Base-by-base conservation (phyloP, 2,797 vertebrate species). In the Prionace glauca region DNA sequence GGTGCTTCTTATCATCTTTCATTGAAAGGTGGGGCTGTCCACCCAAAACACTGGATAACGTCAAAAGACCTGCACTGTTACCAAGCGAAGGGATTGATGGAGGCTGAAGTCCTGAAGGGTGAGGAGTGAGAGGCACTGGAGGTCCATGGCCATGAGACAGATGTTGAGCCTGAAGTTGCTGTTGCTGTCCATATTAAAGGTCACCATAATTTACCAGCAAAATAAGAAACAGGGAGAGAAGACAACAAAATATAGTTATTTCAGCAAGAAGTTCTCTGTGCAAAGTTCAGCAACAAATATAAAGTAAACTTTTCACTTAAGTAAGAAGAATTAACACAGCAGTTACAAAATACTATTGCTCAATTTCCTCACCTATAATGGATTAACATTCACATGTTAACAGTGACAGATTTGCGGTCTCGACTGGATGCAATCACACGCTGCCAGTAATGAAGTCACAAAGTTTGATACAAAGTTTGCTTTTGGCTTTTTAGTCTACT, bases 1-100 rank as follows among this genome's bases (percentile, higher is more conserved):
- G 97, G 96, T 98, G 98, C 96, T 99, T 99, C 98, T 99, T 99
- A 97, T 99, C 99, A 95, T 99, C 98, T 98, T 99, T 99, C 97
- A 98, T 98, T 96, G 97, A 96, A 97, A 99, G 98, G 97, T 99
- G 98, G 97, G 98, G 98, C 95, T 98, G 97, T 95, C 97, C 98
- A 97, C 98, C 98, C 96, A 99, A 98, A 96, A 98, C 98, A 97
- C 98, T 98, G 90, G 98, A 98, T 72, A 99, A 98, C 72, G 99
- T 98, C 95, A 99, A 97, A 67, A 99, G 98, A 96, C 99, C 98
- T 79, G 99, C 98, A 16, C 98, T 99, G 97, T 98, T 98, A 92
- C 98, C 98, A 0, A 99, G 98, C 41, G 99, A 98, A 62, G 98
- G 98, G 95, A 98, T 98, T 96, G 98, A 98, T 96, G 98, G 98